Evolutionary conservation across 1,140 invertebrate genomes (phyloP), one percentile per base, ranked within the genome.

Genomic region (Andrena cerasifolii): DNA sequence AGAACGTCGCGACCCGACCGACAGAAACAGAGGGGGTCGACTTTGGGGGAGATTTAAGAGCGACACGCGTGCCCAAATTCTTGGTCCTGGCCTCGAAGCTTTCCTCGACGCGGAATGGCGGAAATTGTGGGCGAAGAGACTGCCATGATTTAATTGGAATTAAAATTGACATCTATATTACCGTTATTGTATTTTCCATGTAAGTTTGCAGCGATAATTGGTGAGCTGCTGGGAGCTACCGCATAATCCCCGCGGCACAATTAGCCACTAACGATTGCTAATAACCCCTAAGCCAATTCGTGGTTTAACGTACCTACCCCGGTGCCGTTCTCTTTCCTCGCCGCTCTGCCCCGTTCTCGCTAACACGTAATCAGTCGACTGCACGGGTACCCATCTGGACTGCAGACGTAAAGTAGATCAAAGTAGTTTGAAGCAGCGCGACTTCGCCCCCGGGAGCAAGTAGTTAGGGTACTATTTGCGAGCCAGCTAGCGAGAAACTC

Each of bases 231-330:
- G 56, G 14, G 24, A 8, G 26, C 71, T 75, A 75, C 79, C 78
- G 83, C 65, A 79, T 75, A 78, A 61, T 73, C 71, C 73, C 36
- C n/a, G 40, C 36, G 59, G 56, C n/a, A n/a, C 62, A 45, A 80
- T 87, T 78, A 79, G 47, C 59, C 63, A 24, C 74, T 82, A 79
- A 80, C 80, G 79, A 84, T 84, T 75, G 56, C 82, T 79, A 80
- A 86, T 87, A 82, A 79, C 33, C 54, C 63, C 45, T 33, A 47
- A 73, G 72, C 67, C 72, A 86, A 87, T 87, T 87, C 78, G 54
- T 75, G 63, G 72, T 54, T 75, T 74, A 78, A 79, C 79, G 76
- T 73, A n/a, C n/a, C n/a, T n/a, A n/a, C 82, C 58, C 18, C 21
- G 14, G 21, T 0, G 7, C 31, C 28, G 6, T 53, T 63, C 18